A percentile compares a stretch with the other conserved stretches of the same genome.
Evolutionary conservation across 37 sponge, comb jelly and placozoan genomes (phyloP).

Genomic region (Geodia barretti): DNA sequence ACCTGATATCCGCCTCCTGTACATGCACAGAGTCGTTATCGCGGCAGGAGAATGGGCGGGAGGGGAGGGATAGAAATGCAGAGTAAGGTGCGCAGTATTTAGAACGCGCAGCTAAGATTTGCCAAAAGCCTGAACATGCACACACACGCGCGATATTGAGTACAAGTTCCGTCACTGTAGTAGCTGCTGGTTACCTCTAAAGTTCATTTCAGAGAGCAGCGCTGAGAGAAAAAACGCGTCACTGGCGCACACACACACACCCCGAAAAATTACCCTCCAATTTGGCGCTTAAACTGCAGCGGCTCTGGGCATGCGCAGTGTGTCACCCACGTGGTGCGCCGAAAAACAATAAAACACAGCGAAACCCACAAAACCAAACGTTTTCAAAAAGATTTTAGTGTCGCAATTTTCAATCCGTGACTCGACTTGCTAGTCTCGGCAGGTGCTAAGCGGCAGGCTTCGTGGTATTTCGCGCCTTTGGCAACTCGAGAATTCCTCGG

Average conservation of each 20-base stretch:
- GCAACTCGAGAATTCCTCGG: too few relatives aligned
- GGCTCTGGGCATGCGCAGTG: conserved; percentile 14
- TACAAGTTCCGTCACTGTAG: too few relatives aligned
- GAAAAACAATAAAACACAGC: too few relatives aligned
- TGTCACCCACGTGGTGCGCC: background rate
- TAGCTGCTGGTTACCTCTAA: conserved; percentile 8
- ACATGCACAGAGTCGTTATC: background rate
- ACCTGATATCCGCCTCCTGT: conserved; percentile 32
- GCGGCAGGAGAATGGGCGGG: background rate
- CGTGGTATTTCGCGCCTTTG: too few relatives aligned
- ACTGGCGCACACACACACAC: background rate
- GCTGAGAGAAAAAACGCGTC: background rate
- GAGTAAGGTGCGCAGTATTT: conserved; percentile 22
- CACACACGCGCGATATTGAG: background rate
- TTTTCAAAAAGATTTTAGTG: too few relatives aligned
- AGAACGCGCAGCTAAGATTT: background rate
- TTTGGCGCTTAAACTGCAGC: background rate
- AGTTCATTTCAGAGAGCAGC: conserved; percentile 28
- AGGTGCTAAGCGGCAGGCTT: too few relatives aligned
- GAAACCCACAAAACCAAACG: too few relatives aligned
- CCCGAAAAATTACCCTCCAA: background rate
- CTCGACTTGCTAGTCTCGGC: too few relatives aligned
- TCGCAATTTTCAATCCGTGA: background rate
- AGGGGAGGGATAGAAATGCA: background rate
- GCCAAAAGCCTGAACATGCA: too few relatives aligned